Conservation (phyloP, 2,888 invertebrate species). For the Brenthis hecate region DNA sequence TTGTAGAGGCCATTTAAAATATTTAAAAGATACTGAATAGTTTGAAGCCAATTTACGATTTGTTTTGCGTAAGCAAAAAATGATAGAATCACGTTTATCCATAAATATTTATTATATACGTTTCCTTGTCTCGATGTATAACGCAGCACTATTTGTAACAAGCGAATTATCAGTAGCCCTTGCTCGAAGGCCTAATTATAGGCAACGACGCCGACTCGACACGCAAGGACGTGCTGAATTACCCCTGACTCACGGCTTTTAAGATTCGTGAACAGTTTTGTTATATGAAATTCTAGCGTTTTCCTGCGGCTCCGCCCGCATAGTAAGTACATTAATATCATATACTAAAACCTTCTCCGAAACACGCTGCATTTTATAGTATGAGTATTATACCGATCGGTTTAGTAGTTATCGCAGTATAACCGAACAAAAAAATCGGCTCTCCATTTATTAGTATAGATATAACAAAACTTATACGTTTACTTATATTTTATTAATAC, state of each 20-base stretch:
- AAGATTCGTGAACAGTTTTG: constrained; percentile 12
- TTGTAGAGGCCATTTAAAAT: neutral
- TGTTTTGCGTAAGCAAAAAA: constrained; percentile 3
- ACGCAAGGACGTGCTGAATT: constrained; percentile 65
- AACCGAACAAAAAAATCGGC: too few relatives aligned
- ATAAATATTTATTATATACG: constrained; percentile 20
- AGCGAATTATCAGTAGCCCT: constrained; percentile 72
- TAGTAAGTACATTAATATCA: too few relatives aligned
- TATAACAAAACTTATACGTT: too few relatives aligned
- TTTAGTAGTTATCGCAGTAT: too few relatives aligned
- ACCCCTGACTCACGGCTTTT: constrained; percentile 32
- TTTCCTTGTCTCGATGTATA: constrained; percentile 18
- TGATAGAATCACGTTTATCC: constrained; percentile 15
- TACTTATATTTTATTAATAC: too few relatives aligned
- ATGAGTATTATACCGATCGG: too few relatives aligned
- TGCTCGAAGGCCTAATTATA: constrained; percentile 67
- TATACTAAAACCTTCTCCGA: too few relatives aligned
- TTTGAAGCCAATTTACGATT: constrained; percentile 2
- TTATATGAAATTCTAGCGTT: too few relatives aligned
- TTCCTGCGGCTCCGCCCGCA: too few relatives aligned
- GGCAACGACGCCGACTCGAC: constrained; percentile 57
- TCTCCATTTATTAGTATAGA: too few relatives aligned
- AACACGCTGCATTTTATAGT: too few relatives aligned
- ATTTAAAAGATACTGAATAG: neutral
- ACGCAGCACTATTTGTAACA: constrained; percentile 49